Conservation (phyloP, 2,888 invertebrate species). For the Tribolium freemani region DNA sequence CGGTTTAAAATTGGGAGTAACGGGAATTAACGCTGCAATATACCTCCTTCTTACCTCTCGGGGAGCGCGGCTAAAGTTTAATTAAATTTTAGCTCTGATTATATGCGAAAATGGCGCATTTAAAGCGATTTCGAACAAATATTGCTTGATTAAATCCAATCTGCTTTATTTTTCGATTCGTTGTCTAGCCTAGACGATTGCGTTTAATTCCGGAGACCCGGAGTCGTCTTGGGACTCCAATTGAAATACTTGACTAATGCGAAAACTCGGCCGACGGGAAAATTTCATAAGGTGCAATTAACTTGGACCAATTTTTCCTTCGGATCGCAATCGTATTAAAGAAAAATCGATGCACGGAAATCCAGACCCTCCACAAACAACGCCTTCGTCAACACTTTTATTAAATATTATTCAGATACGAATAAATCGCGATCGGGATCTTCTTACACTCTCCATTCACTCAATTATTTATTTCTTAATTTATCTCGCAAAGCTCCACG, state of each 20-base stretch:
- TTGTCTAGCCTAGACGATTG: slow-evolving; percentile 50
- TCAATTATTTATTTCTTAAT: not conserved
- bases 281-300: slow-evolving; percentile 49
- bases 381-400: slow-evolving; percentile 16
- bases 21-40: slow-evolving; percentile 63
- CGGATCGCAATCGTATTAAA: slow-evolving; percentile 20
- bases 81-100: slow-evolving; percentile 67
- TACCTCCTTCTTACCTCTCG: slow-evolving; percentile 62
- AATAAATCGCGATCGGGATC: not conserved
- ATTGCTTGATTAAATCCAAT: slow-evolving; percentile 66
- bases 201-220: slow-evolving; percentile 45
- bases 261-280: slow-evolving; percentile 43
- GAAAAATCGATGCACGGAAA: slow-evolving; percentile 30
- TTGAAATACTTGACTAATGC: slow-evolving; percentile 42
- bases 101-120: slow-evolving; percentile 64
- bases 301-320: slow-evolving; percentile 37
- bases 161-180: slow-evolving; percentile 61
- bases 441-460: not conserved
- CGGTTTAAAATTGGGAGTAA: slow-evolving; percentile 67
- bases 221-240: slow-evolving; percentile 37
- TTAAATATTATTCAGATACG: slow-evolving; percentile 1
- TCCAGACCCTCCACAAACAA: slow-evolving; percentile 18
- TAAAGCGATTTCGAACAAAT: slow-evolving; percentile 65
- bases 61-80: slow-evolving; percentile 64
- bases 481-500: not conserved